These are phyloP conservation scores for Haemorhous mexicanus DNA, from an alignment of 2,113 vertebrate genomes.

Conservation along the genomic window DNA sequence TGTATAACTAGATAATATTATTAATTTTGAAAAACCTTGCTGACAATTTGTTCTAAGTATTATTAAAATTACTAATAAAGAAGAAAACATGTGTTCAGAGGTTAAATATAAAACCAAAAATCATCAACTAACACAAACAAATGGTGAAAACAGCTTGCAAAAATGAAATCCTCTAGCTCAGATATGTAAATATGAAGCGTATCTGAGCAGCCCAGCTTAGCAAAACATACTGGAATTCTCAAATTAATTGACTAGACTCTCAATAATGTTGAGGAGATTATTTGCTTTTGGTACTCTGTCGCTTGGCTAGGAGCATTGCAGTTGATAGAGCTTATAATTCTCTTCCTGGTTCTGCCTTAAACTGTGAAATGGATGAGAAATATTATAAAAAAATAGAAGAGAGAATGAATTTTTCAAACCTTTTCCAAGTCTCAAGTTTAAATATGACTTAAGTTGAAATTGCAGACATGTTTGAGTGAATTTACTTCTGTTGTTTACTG, in stretches of 20 bases:
- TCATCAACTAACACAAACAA: not conserved
- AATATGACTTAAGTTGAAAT: not conserved
- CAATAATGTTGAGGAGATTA: not conserved
- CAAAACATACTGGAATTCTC: not conserved
- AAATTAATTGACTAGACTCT: not conserved
- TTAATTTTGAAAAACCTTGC: not conserved
- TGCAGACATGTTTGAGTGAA: not conserved
- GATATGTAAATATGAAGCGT: not conserved
- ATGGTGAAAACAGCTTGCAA: not conserved
- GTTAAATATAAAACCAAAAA: not conserved
- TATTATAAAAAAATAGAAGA: not conserved
- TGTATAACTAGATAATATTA: not conserved
- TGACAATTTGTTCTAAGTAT: not conserved
- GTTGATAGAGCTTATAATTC: not conserved
- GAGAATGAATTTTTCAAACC: not conserved
- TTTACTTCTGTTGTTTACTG: not conserved
- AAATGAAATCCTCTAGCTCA: not conserved
- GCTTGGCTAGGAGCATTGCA: not conserved
- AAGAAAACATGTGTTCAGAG: not conserved
- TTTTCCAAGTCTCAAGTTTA: not conserved
- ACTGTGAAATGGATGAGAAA: not conserved
- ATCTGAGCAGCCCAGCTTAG: not conserved
- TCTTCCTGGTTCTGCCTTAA: not conserved
- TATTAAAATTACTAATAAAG: not conserved
- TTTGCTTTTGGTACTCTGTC: not conserved